Evolutionary conservation across 2,797 vertebrate species (phyloP), one percentile per base, ranked within the genome.

Genomic region (Varecia variegata): DNA sequence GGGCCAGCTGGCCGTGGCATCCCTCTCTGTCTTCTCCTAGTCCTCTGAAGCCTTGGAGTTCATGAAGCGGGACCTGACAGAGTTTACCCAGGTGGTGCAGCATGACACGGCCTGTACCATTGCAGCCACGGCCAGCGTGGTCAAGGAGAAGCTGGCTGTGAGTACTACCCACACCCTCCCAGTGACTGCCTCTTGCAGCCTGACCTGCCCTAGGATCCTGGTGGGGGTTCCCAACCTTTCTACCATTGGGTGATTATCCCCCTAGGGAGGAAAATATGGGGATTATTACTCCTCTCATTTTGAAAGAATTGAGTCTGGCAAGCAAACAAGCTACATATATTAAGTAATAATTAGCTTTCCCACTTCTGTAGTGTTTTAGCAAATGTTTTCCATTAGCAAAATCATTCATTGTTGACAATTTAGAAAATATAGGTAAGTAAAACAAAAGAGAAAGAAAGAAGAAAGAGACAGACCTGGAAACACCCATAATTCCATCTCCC

Each of bases 31-130:
- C 60, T 89, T 88, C 68, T 84, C 94, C 1, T 98, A 99, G 99
- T 99, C 99, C 87, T 98, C 99, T 6, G 99, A 99, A 98, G 99
- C 99, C 76, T 98, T 99, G 97, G 99, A 99, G 40, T 99, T 99
- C 98, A 98, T 99, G 98, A 99, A 99, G 90, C 98, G 99, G 97
- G 99, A 99, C 98, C 98, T 99, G 98, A 99, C 99, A 0, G 99
- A 99, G 98, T 99, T 99, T 97, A 99, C 99, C 2, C 99, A 99
- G 47, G 99, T 99, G 65, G 99, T 99, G 60, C 99, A 99, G 98
- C 99, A 99, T 98, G 99, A 99, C 98, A 99, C 99, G 0, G 98
- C 99, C 35, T 99, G 99, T 97, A 99, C 99, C 4, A 99, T 99
- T 5, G 99, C 99, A 5, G 99, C 99, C 45, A 99, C 99, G 0